Conservation (phyloP, 2,888 invertebrate genomes). For the Pantelozetes paolii region DNA sequence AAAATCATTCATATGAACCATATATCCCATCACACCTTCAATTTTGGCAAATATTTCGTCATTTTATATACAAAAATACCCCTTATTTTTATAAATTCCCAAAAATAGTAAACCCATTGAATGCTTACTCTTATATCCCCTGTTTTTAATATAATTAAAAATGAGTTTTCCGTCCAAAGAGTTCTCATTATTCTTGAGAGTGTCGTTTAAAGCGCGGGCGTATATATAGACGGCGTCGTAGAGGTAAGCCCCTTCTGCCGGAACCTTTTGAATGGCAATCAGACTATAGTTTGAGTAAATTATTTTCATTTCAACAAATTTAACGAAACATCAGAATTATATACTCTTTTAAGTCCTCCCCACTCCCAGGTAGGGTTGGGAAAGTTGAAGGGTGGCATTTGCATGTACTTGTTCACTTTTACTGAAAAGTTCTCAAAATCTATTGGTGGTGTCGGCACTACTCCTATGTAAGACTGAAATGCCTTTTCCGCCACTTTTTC, state of each 20-base stretch:
- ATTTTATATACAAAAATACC: no score
- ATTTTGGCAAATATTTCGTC: no score
- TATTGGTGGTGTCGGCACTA: constrained; percentile 66
- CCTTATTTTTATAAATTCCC: no score
- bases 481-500: constrained; percentile 59
- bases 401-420: constrained; percentile 75
- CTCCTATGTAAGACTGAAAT: constrained; percentile 71
- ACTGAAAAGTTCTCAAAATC: constrained; percentile 69
- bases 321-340: constrained; percentile 37
- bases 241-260: constrained; percentile 54
- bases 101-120: background rate
- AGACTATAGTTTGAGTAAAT: background rate
- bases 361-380: constrained; percentile 70
- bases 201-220: constrained; percentile 53
- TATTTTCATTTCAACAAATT: background rate
- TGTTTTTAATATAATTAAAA: constrained; percentile 52
- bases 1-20: constrained; percentile 84
- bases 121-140: constrained; percentile 54
- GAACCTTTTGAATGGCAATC: constrained; percentile 45
- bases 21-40: constrained; percentile 62
- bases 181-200: constrained; percentile 51
- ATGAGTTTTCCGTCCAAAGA: constrained; percentile 53
- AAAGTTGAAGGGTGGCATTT: constrained; percentile 79
- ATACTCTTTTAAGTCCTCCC: constrained; percentile 69
- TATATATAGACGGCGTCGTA: constrained; percentile 56